phyloP scores from a whole-genome alignment of 2,888 invertebrate species.

The Rhingia rostrata region DNA sequence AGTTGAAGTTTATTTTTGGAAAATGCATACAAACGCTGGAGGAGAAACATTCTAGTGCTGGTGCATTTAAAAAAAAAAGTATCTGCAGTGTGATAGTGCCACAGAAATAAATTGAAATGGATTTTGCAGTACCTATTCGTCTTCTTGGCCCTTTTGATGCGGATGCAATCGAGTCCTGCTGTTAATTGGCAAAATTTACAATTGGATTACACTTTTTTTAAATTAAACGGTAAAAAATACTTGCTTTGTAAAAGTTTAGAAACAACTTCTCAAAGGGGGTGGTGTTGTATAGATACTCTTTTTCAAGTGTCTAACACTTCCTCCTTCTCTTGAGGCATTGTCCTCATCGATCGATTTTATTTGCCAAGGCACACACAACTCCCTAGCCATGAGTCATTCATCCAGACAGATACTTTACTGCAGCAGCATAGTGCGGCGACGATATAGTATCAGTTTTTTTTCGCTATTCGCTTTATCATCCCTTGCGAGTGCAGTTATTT shows the following conservation, averaged over 20 bases:
- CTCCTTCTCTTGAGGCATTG: constrained; percentile 4
- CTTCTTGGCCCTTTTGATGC: constrained; percentile 27
- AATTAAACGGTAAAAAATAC: no score
- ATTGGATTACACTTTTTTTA: no score
- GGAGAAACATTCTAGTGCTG: constrained; percentile 13
- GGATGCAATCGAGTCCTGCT: constrained; percentile 4
- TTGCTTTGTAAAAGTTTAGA: background rate
- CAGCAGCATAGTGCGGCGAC: constrained; percentile 2
- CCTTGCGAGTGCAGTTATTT: constrained; percentile 22
- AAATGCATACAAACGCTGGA: constrained; percentile 19
- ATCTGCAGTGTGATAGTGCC: constrained; percentile 18
- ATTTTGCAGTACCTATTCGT: constrained; percentile 30
- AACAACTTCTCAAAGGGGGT: background rate
- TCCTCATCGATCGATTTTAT: constrained; percentile 34
- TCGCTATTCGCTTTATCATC: constrained; percentile 22
- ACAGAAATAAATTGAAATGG: constrained; percentile 55
- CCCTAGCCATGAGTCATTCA: constrained; percentile 49
- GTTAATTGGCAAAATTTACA: background rate
- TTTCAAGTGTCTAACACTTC: background rate
- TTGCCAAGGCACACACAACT: constrained; percentile 22
- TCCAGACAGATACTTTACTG: constrained; percentile 18
- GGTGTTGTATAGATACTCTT: background rate
- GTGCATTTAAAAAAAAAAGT: background rate
- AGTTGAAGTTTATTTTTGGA: constrained; percentile 67
- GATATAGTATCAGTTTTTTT: constrained; percentile 16